These are phyloP conservation scores for Spicauda simplicius DNA, from an alignment of 2,888 invertebrate species.

Conservation along the genomic window DNA sequence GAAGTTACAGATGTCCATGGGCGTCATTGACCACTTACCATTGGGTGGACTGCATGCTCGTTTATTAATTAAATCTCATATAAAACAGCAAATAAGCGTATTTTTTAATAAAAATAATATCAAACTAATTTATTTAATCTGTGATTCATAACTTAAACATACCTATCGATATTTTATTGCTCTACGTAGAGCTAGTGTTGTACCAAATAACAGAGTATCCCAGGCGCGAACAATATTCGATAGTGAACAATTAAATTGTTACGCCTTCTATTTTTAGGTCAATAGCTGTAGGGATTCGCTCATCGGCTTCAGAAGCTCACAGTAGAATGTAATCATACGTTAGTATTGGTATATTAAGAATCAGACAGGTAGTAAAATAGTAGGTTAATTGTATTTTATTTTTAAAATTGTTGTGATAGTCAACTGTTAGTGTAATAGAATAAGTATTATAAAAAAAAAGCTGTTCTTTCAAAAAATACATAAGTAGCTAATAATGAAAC, in stretches of 20 bases:
- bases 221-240: slow-evolving; percentile 47
- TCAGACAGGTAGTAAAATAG: slow-evolving; percentile 46
- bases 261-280: slow-evolving; percentile 73
- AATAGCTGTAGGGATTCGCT: slow-evolving; percentile 66
- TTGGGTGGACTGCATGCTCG: too few relatives aligned
- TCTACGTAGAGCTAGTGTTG: background rate
- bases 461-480: too few relatives aligned
- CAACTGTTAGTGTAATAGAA: too few relatives aligned
- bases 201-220: slow-evolving; percentile 25
- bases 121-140: too few relatives aligned
- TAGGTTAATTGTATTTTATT: background rate
- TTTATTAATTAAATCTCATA: too few relatives aligned
- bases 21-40: too few relatives aligned
- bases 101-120: too few relatives aligned
- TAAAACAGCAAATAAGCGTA: too few relatives aligned
- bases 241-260: slow-evolving; percentile 63
- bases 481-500: too few relatives aligned
- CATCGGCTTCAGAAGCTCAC: slow-evolving; percentile 53
- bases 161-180: background rate
- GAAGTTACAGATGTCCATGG: too few relatives aligned
- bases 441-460: too few relatives aligned
- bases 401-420: background rate
- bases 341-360: slow-evolving; percentile 48
- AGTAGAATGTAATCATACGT: slow-evolving; percentile 42
- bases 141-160: too few relatives aligned